Conservation (phyloP, 1,140 invertebrate species). For the Coenobita brevimanus region DNA sequence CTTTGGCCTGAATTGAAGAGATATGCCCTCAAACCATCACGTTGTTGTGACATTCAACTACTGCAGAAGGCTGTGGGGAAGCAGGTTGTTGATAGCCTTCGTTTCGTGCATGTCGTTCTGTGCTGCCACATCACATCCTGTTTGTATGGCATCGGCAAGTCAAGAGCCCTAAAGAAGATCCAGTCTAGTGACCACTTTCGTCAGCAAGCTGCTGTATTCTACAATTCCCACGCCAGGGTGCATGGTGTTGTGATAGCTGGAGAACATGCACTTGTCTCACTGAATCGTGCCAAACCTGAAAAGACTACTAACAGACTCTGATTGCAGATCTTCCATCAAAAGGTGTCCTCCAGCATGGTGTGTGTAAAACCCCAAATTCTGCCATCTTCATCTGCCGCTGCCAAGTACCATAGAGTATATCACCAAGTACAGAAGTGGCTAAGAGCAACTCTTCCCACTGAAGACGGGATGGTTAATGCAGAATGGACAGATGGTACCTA, state of each 20-base stretch:
- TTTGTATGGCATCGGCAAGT: neutral
- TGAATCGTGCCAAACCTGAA: neutral
- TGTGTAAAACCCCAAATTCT: neutral
- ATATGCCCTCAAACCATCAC: no score
- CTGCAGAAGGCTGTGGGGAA: no score
- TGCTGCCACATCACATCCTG: neutral
- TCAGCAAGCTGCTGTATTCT: no score
- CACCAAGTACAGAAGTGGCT: neutral
- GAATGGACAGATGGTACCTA: no score
- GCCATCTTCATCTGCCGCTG: neutral
- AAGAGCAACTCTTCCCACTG: no score
- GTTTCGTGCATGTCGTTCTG: conserved; percentile 1
- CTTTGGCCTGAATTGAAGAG: neutral
- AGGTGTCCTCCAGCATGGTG: neutral
- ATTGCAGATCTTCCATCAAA: neutral
- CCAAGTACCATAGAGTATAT: neutral
- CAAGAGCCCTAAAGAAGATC: neutral
- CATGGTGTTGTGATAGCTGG: no score
- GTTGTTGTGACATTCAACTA: no score
- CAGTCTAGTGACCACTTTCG: no score
- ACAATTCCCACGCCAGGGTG: no score
- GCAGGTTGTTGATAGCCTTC: no score
- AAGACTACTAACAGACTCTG: neutral
- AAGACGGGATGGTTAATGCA: neutral
- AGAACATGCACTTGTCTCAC: neutral